These are phyloP conservation scores for Rattus norvegicus DNA, from an alignment of 2,113 vertebrate genomes.

Conservation along the genomic window DNA sequence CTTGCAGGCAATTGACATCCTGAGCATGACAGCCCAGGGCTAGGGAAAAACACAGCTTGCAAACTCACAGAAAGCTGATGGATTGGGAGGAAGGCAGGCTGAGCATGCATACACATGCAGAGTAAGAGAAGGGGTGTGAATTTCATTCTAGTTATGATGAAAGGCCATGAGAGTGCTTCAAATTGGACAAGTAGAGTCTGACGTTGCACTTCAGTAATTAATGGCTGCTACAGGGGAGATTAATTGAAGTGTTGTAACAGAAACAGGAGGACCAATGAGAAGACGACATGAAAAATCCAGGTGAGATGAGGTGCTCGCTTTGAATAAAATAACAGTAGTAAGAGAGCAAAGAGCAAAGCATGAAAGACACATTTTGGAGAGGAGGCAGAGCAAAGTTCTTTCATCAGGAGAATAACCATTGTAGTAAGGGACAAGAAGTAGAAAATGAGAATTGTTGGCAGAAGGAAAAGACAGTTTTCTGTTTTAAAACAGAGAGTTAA, in stretches of 20 bases:
- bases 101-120: not conserved
- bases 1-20: not conserved
- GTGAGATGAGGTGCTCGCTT: not conserved
- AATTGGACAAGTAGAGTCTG: not conserved
- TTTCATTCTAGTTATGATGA: not conserved
- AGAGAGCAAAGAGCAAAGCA: not conserved
- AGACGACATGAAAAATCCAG: slow-evolving; percentile 33
- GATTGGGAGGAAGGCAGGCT: not conserved
- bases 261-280: not conserved
- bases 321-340: not conserved
- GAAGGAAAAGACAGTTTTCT: not conserved
- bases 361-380: not conserved
- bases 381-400: not conserved
- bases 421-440: not conserved
- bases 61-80: not conserved
- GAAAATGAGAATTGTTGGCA: not conserved
- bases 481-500: not conserved
- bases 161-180: not conserved
- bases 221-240: not conserved
- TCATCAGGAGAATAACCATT: not conserved
- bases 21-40: not conserved
- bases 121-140: not conserved
- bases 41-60: not conserved
- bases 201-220: not conserved
- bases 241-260: not conserved